Conservation (phyloP, 2,797 vertebrate genomes). For the Enoplosus armatus region DNA sequence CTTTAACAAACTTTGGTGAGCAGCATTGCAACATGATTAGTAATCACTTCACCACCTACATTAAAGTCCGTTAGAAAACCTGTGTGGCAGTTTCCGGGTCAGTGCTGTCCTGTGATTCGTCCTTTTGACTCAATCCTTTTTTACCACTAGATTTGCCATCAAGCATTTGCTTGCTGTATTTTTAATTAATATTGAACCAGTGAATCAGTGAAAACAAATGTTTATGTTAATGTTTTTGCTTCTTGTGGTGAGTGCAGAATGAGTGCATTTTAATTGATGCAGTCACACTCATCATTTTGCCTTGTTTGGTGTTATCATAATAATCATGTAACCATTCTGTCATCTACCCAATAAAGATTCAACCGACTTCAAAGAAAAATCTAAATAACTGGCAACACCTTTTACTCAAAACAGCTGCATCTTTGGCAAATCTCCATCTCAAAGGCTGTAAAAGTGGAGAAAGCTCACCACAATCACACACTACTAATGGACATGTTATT, state of each 20-base stretch:
- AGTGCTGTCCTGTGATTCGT: neutral
- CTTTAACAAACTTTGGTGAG: slow-evolving; percentile 5
- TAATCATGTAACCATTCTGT: neutral
- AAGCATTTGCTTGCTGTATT: too few species aligned
- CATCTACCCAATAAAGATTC: neutral
- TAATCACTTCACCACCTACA: neutral
- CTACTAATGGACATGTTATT: neutral
- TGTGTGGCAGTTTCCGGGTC: neutral
- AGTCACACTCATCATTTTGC: neutral
- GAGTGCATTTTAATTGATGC: neutral
- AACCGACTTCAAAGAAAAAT: neutral
- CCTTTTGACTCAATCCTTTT: too few species aligned
- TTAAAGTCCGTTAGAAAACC: neutral
- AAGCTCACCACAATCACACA: neutral
- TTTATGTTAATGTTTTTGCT: neutral
- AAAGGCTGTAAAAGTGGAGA: neutral
- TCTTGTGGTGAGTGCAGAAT: neutral
- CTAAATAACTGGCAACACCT: neutral
- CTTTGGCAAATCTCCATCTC: neutral
- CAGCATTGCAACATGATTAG: neutral
- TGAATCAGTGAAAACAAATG: neutral
- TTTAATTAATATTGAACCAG: neutral
- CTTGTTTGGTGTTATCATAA: neutral
- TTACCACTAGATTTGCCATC: neutral
- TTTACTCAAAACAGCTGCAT: neutral